Evolutionary conservation across 2,888 invertebrate species (phyloP).

Genomic region (Oeneis ivallda): DNA sequence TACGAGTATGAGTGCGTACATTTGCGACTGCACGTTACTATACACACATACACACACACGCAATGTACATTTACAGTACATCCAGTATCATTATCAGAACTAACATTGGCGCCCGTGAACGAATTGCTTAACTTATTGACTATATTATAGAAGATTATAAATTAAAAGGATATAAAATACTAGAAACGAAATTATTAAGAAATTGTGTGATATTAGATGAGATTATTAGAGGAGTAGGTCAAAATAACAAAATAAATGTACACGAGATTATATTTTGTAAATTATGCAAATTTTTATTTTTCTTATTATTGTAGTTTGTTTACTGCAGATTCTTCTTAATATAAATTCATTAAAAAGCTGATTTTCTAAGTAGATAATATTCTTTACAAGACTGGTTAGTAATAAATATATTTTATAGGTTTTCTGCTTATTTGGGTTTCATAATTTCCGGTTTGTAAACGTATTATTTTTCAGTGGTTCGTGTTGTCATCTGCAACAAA

Average conservation of each 20-base stretch:
- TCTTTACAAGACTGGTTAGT: constrained; percentile 3
- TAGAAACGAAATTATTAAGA: no score
- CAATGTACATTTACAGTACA: no score
- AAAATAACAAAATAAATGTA: background rate
- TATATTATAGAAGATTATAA: constrained; percentile 3
- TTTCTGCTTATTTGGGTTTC: background rate
- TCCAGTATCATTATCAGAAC: no score
- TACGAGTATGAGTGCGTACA: background rate
- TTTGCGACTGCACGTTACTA: no score
- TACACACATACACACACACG: background rate
- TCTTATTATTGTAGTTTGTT: background rate
- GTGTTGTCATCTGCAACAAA: constrained; percentile 10
- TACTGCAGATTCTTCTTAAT: background rate
- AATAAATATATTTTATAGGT: background rate
- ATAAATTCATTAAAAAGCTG: background rate
- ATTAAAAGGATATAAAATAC: constrained; percentile 7
- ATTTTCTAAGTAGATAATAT: background rate
- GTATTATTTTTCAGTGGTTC: background rate
- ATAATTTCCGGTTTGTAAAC: background rate
- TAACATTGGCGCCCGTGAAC: background rate
- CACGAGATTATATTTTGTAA: background rate
- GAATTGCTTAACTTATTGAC: background rate
- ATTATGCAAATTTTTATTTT: background rate
- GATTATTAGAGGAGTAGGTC: background rate
- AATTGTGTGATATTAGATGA: no score